Conservation (phyloP, 2,888 invertebrate genomes). For the Hirtodrosophila alboralis region DNA sequence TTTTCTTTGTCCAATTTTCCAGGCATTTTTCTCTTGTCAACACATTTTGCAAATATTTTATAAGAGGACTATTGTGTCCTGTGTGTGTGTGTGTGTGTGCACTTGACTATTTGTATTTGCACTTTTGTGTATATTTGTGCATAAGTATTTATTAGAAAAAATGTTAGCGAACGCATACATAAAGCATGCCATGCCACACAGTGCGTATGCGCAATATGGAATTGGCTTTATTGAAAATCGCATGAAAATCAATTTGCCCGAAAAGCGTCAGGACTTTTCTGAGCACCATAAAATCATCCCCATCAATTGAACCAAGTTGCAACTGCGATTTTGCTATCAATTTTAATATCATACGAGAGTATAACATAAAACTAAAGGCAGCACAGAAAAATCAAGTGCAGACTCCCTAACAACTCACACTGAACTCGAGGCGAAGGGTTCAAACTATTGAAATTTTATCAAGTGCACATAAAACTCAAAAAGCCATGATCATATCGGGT, state of each 20-base stretch:
- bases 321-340: conserved; percentile 74
- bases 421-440: conserved; percentile 34
- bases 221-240: conserved; percentile 75
- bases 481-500: conserved; percentile 71
- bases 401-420: no score
- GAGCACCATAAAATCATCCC: conserved; percentile 58
- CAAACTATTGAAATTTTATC: conserved; percentile 77
- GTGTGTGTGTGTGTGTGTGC: no score
- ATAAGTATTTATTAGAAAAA: conserved; percentile 24
- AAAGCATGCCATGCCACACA: conserved; percentile 46
- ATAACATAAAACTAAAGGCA: conserved; percentile 78
- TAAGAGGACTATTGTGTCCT: conserved; percentile 1
- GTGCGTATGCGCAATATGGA: conserved; percentile 67
- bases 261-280: conserved; percentile 41
- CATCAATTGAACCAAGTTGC: conserved; percentile 60
- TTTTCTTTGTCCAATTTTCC: background rate
- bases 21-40: no score
- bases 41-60: conserved; percentile 8
- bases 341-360: conserved; percentile 78
- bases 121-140: conserved; percentile 3
- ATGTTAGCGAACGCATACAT: conserved; percentile 31
- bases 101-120: conserved; percentile 2
- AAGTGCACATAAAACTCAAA: conserved; percentile 79
- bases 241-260: conserved; percentile 74
- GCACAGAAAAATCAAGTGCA: conserved; percentile 48